phyloP scores from a whole-genome alignment of 2,888 invertebrate species.

The Chalcis sispes region DNA sequence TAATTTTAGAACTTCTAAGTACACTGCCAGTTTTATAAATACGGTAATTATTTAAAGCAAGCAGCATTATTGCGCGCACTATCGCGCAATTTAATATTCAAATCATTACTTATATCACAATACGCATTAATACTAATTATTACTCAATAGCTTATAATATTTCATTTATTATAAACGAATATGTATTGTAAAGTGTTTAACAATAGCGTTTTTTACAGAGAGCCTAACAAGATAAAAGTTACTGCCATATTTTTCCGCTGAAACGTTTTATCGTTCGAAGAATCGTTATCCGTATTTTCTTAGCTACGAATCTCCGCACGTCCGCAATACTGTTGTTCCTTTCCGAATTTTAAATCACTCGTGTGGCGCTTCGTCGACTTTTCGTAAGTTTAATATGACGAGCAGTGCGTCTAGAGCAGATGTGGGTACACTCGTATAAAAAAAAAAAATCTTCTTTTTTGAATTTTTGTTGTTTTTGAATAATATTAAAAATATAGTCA shows the following conservation, averaged over 20 bases:
- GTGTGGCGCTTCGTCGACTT: conserved; percentile 37
- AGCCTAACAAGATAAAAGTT: too few relatives aligned
- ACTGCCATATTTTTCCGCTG: neutral
- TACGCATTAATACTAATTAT: too few relatives aligned
- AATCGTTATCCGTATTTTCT: conserved; percentile 15
- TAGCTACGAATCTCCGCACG: conserved; percentile 1
- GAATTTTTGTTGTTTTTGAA: neutral
- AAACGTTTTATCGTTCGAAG: conserved; percentile 27
- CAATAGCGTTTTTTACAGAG: too few relatives aligned
- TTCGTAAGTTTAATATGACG: conserved; percentile 32
- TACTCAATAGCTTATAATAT: too few relatives aligned
- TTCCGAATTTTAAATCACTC: conserved; percentile 32
- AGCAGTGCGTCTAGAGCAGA: conserved; percentile 44
- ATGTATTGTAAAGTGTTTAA: too few relatives aligned
- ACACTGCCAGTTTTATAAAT: conserved; percentile 26
- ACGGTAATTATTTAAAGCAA: neutral
- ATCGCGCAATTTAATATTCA: too few relatives aligned
- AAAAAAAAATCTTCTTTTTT: neutral
- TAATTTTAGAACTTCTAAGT: neutral
- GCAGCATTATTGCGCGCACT: neutral
- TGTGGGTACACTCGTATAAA: conserved; percentile 29
- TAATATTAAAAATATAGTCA: neutral
- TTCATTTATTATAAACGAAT: too few relatives aligned
- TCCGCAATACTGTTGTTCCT: conserved; percentile 12
- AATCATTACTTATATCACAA: too few relatives aligned